These are phyloP conservation scores for Pangasius djambal DNA, from an alignment of 2,797 vertebrate species.

Conservation along the genomic window DNA sequence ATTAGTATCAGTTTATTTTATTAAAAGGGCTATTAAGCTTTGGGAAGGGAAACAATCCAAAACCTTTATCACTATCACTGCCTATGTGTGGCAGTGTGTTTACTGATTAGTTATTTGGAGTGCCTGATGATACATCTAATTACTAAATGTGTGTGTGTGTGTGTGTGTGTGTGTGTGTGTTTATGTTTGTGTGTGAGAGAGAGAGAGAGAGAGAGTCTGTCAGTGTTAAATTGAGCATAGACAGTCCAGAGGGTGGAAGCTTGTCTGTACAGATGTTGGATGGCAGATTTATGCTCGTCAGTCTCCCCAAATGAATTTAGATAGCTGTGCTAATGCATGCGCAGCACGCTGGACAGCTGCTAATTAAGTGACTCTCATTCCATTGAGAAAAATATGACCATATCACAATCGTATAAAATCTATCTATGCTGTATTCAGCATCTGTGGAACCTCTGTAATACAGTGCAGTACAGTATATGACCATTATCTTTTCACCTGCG, in stretches of 20 bases:
- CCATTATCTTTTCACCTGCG: background rate
- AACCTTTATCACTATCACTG: slow-evolving; percentile 14
- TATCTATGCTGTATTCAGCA: background rate
- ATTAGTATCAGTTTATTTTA: slow-evolving; percentile 57
- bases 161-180: slow-evolving; percentile 27
- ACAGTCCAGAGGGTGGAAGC: slow-evolving; percentile 78
- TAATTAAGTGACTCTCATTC: background rate
- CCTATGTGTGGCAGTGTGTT: slow-evolving; percentile 35
- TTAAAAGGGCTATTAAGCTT: slow-evolving; percentile 50
- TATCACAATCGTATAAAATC: background rate
- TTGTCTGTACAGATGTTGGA: slow-evolving; percentile 79
- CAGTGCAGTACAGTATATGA: background rate
- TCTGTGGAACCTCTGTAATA: background rate
- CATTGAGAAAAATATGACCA: background rate
- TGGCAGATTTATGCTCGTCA: slow-evolving; percentile 62
- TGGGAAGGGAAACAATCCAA: slow-evolving; percentile 46
- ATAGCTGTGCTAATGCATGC: slow-evolving; percentile 24
- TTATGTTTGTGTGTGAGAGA: slow-evolving; percentile 36
- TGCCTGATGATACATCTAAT: slow-evolving; percentile 55
- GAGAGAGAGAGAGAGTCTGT: slow-evolving; percentile 74
- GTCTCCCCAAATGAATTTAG: slow-evolving; percentile 42
- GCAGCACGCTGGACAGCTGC: background rate
- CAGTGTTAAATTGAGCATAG: slow-evolving; percentile 81
- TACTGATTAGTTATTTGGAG: slow-evolving; percentile 53
- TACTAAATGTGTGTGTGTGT: slow-evolving; percentile 43